A percentile compares a stretch with the other conserved stretches of the same genome.
Conservation (phyloP, 2,113 vertebrate genomes). For the Lepus americanus region DNA sequence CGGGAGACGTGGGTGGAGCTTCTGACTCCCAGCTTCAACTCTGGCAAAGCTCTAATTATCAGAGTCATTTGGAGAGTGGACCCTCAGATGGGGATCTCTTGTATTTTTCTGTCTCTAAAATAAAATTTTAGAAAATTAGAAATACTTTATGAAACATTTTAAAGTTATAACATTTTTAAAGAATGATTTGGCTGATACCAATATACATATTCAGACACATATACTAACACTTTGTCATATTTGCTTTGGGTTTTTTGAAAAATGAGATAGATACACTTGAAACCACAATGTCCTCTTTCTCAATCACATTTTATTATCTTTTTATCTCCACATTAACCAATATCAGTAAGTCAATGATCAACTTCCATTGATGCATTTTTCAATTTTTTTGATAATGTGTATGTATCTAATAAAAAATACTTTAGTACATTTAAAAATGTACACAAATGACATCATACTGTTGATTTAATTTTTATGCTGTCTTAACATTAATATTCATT, state of each 20-base stretch:
- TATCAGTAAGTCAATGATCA: neutral
- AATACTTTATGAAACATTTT: slow-evolving; percentile 32
- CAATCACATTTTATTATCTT: neutral
- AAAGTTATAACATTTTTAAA: slow-evolving; percentile 39
- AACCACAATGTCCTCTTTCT: neutral
- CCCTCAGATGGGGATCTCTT: too few relatives aligned
- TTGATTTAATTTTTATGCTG: neutral
- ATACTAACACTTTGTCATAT: slow-evolving; percentile 1
- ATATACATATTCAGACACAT: neutral
- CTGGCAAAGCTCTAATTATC: too few relatives aligned
- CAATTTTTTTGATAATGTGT: neutral
- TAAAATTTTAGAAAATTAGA: slow-evolving; percentile 32
- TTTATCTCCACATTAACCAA: neutral
- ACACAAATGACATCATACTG: neutral
- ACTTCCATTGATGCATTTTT: neutral
- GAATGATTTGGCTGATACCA: neutral
- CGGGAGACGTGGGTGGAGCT: too few relatives aligned
- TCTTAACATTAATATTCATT: neutral
- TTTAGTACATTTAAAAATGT: neutral
- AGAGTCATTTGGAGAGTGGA: too few relatives aligned
- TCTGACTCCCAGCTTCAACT: too few relatives aligned
- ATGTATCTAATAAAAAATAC: neutral
- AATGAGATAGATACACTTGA: neutral
- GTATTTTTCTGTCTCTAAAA: too few relatives aligned
- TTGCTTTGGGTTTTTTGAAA: slow-evolving; percentile 23